Percentiles rank a stretch among this genome's conserved stretches.
Evolutionary conservation across 2,888 invertebrate genomes (phyloP).

Genomic region (Napeogenes inachia): DNA sequence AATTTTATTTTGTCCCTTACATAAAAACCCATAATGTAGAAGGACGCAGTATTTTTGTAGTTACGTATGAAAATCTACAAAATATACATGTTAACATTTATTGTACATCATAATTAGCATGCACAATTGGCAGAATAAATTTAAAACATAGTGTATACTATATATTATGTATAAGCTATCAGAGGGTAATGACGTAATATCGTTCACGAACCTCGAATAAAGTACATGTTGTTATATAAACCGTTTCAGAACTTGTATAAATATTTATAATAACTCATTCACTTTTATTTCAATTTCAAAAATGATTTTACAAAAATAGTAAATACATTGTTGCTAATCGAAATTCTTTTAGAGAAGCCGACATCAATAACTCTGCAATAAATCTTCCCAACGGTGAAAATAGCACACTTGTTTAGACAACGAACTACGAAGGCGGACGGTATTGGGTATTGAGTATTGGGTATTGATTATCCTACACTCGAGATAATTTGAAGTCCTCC

Average conservation of each 20-base stretch:
- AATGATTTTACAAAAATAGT: no score
- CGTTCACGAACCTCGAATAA: background rate
- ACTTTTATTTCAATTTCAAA: no score
- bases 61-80: background rate
- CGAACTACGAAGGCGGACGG: background rate
- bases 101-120: background rate
- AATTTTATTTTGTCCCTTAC: slow-evolving; percentile 13
- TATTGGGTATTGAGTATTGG: background rate
- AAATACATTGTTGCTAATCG: background rate
- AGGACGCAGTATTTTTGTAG: slow-evolving; percentile 1
- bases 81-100: background rate
- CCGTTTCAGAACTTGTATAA: background rate
- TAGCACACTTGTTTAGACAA: background rate
- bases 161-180: background rate
- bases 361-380: slow-evolving; percentile 1
- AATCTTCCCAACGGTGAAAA: background rate
- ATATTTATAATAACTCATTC: no score
- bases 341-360: background rate
- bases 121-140: background rate
- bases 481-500: slow-evolving; percentile 1
- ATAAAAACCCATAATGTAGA: slow-evolving; percentile 1
- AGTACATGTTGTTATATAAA: background rate
- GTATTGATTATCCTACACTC: no score
- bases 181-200: background rate
- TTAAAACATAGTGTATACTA: background rate